Percentiles rank a stretch among this genome's conserved stretches.
These are phyloP conservation scores for Chitala chitala DNA, from an alignment of 2,113 vertebrate genomes.

Conservation along the genomic window DNA sequence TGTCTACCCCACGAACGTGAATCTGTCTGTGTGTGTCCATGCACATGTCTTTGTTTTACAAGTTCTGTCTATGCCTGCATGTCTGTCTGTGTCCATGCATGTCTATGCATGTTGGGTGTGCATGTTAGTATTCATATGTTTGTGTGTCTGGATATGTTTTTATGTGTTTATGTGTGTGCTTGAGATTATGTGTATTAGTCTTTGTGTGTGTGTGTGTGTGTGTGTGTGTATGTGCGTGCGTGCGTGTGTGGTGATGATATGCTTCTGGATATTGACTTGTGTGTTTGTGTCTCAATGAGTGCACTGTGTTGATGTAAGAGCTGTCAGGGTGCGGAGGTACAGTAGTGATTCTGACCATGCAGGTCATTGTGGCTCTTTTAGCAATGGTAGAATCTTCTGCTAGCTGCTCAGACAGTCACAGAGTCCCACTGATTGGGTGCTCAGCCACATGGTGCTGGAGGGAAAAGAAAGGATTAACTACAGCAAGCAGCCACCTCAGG, in stretches of 20 bases:
- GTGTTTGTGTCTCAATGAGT: background rate
- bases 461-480: background rate
- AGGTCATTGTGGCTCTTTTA: background rate
- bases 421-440: conserved; percentile 14
- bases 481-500: background rate
- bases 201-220: conserved; percentile 33
- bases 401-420: background rate
- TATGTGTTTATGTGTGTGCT: background rate
- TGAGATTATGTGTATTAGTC: background rate
- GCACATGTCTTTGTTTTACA: background rate
- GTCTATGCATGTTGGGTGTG: conserved; percentile 33
- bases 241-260: conserved; percentile 1
- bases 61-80: too few relatives aligned
- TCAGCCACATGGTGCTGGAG: background rate
- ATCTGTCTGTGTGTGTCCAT: background rate
- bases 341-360: background rate
- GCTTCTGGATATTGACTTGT: background rate
- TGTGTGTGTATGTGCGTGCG: conserved; percentile 17
- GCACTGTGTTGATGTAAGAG: background rate
- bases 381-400: background rate
- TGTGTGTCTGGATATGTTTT: conserved; percentile 6
- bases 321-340: too few relatives aligned
- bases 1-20: background rate
- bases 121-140: conserved; percentile 15
- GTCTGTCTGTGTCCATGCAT: conserved; percentile 2